Evolutionary conservation across 1,140 invertebrate species (phyloP), one percentile per base, ranked within the genome.

Genomic region (Octopus bimaculoides): DNA sequence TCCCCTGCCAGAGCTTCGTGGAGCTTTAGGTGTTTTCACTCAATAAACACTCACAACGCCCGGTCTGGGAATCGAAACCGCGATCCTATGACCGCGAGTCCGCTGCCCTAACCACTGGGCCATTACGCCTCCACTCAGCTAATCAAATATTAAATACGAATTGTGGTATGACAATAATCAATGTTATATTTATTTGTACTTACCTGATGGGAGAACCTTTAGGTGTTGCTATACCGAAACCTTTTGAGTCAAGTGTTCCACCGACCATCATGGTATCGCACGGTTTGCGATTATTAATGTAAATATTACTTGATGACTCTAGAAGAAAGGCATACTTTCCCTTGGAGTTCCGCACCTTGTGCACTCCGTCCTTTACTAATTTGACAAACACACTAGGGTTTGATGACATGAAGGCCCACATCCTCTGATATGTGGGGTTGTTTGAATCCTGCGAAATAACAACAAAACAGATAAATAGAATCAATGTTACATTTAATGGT

Each of bases 261-360:
- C 85, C 88, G 41, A 87, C 86, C 75, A 82, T 87, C 80, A 86
- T 84, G 0, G 87, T 97, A 87, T 98, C 95, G 90, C 98, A 99
- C 0, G 96, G 97, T 85, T 96, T 93, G 79, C 95, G 91, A 86
- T 96, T 96, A 90, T 98, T 98, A 74, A 94, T 94, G 89, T 97
- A 98, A 87, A 98, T 97, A 88, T 98, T 98, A 86, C 95, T 96
- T 0, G 96, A 96, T 7, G 96, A 97, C 91, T 98, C 97, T 77
- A 98, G 93, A 5, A 98, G 91, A 83, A 98, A 93, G n/a, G 97
- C 97, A 89, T 97, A 98, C 90, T 98, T 98, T 77, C 93, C 93
- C 81, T 90, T 90, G 8, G 86, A 88, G 20, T 87, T 81, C 53
- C 86, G 77, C 9, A 98, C 96, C 14, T 95, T 91, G 82, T 95